phyloP scores from a whole-genome alignment of 37 sponge, comb jelly and placozoan genomes.

The Dysidea cf. avara region DNA sequence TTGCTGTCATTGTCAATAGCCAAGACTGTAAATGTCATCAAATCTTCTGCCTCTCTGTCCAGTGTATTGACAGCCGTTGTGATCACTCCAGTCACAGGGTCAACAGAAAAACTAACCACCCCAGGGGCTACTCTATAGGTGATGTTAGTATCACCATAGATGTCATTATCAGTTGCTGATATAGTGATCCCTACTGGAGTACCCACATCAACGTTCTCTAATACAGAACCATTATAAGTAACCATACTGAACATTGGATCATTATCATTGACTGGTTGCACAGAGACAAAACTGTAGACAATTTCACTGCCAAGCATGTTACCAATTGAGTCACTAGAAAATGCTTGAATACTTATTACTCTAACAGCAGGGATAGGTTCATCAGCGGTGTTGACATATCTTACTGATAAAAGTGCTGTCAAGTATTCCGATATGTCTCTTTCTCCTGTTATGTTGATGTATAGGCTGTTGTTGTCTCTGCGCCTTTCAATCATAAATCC shows the following conservation, averaged over 20 bases:
- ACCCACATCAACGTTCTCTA: conserved; percentile 24
- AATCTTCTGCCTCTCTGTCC: conserved; percentile 18
- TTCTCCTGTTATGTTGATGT: conserved; percentile 18
- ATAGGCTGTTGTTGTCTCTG: not conserved
- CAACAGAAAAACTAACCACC: conserved; percentile 22
- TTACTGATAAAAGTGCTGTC: conserved; percentile 12
- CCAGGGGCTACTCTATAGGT: not conserved
- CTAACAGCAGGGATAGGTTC: conserved; percentile 36
- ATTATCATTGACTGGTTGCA: conserved; percentile 46
- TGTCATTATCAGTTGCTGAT: conserved; percentile 12
- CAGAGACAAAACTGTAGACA: conserved; percentile 20
- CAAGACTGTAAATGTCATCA: conserved; percentile 11
- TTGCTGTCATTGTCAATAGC: conserved; percentile 46
- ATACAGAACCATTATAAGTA: conserved; percentile 11
- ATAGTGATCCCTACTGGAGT: conserved; percentile 30
- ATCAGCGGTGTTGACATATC: conserved; percentile 14
- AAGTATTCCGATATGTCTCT: conserved; percentile 8
- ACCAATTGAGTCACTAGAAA: conserved; percentile 2
- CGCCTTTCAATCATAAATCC: too few species aligned
- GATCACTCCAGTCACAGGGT: conserved; percentile 37
- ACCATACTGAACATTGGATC: conserved; percentile 27
- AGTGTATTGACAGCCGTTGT: not conserved
- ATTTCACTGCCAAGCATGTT: conserved; percentile 11
- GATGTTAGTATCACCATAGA: conserved; percentile 16
- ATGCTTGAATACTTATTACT: conserved; percentile 16